Base-by-base conservation (phyloP, 2,888 invertebrate genomes). In the Monochamus alternatus region DNA sequence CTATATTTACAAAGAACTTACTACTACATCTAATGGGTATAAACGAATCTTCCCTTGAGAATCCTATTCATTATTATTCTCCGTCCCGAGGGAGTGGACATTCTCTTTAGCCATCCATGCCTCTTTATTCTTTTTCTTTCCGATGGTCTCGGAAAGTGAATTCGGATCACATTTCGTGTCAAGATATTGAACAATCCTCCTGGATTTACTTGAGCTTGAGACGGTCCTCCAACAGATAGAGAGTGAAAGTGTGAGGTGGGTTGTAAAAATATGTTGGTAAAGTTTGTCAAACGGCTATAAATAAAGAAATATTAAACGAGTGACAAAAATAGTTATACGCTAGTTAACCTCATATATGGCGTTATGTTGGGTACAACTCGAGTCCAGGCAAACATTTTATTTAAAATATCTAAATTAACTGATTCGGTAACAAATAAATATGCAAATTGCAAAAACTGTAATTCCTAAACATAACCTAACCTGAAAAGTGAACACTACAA, bases 141-240 rank as follows among this genome's bases (percentile, higher is more conserved):
- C 69, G 91, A 93, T 0, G 96, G 94, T 62, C 94, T 91, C 0
- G 95, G 95, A 83, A 96, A 96, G 84, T 95, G 91, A 83, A 92
- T 91, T 63, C 95, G 90, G 0, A 94, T 91, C 82, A 91, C 89
- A 1, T 88, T 91, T 74, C 92, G 83, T n/a, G 86, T 83, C 10
- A 82, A 74, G 14, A 86, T 74, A 52, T 80, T 82, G 72, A 87
- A 88, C n/a, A 87, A 66, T 51, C 87, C 87, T 52, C 87, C 87
- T 5, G 84, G 84, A 59, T 10, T 76, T 63, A 44, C 31, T 58
- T 76, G 66, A 38, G 51, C 7, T 3, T 55, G 55, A 12, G 73
- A 67, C 10, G 70, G 52, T 4, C 52, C 65, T 30, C 62, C 72
- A 67, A 38, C 60, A 4, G 78, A 75, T 60, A 79, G 31, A 12